Evolutionary conservation across 2,113 vertebrate species (phyloP), one percentile per base, ranked within the genome.

Genomic region (Pteropus alecto): DNA sequence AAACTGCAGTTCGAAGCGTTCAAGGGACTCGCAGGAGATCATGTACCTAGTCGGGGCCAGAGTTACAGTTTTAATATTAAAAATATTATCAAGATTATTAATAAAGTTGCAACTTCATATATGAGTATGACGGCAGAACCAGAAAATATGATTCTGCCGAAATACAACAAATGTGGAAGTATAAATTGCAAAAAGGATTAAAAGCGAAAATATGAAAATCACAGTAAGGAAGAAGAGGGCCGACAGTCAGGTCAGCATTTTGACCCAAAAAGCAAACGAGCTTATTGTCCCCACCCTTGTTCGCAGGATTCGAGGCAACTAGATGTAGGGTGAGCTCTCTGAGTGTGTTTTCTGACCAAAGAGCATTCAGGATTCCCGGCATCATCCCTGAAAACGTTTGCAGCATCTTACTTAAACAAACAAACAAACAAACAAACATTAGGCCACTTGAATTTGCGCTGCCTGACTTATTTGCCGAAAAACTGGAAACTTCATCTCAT

Each of bases 401-500:
- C 26, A 87, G 51, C 16, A 41, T 60, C 82, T 97, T 98, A 93
- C 73, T 86, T 96, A 93, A 97, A 94, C 38, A 38, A 38, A 38
- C 38, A 60, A 54, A 54, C 5, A 54, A 70, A 79, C 21, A 88
- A 73, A 22, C 51, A 60, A 38, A 54, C 92, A 67, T 97, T 82
- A 93, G 68, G 71, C 93, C 79, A 79, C 90, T 97, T 96, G 89
- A 96, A 95, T 30, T 94, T 94, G 89, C 87, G 91, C 94, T 90
- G 96, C 74, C 92, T 92, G 93, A 86, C 73, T 97, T 97, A 71
- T 54, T 96, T 97, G 95, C 85, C 96, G 95, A 97, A 65, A 86
- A 96, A 60, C 73, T 96, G 58, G 94, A 97, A 97, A 97, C 87
- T 94, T 96, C 92, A 35, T 95, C 33, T 97, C 51, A 74, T 61